Base-by-base conservation (phyloP, 2,888 invertebrate species). In the Acanthacorydalis orientalis region DNA sequence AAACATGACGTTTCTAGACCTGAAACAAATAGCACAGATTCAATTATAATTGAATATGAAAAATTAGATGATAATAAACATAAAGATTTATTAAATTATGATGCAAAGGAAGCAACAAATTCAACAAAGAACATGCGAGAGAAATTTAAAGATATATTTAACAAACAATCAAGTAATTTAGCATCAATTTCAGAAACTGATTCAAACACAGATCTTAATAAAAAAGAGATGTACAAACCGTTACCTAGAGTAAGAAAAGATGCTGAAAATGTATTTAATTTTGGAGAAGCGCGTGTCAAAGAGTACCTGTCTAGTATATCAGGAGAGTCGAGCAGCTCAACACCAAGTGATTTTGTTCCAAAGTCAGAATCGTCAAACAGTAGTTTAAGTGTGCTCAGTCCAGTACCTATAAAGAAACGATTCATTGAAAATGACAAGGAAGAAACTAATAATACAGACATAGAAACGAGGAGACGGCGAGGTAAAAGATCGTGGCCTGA, bases 261-360 rank as follows among this genome's bases (percentile, higher is more conserved):
- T 57, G 52, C 43, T 12, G 59, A 58, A 49, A 61, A 56, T 46
- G 65, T 68, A 40, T 70, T 69, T 56, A 64, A 64, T 53, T 70
- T 69, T 54, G 65, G 67, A 12, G 68, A 70, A 53, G 63, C 64
- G 31, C 61, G 68, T 45, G 70, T 72, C 40, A 65, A 64, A 50
- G 70, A 70, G 54, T 72, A 70, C 57, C 57, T 71, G 48, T 62
- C 67, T 31, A 69, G 67, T 50, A 61, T 70, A 56, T 64, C 64
- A 31, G 62, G 63, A 43, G 51, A 51, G 35, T 51, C 51, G 12
- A 58, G 56, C 32, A 60, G 57, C 52, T 52, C 57, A 10, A 58
- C 56, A 51, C 59, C 58, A 6, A 47, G 42, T 16, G 40, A 40
- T 11, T 12, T 34, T 43, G 35, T 34, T n/a, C 16, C 40, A 14